Evolutionary conservation across 2,797 vertebrate genomes (phyloP).

Genomic region (Spinus pinus): DNA sequence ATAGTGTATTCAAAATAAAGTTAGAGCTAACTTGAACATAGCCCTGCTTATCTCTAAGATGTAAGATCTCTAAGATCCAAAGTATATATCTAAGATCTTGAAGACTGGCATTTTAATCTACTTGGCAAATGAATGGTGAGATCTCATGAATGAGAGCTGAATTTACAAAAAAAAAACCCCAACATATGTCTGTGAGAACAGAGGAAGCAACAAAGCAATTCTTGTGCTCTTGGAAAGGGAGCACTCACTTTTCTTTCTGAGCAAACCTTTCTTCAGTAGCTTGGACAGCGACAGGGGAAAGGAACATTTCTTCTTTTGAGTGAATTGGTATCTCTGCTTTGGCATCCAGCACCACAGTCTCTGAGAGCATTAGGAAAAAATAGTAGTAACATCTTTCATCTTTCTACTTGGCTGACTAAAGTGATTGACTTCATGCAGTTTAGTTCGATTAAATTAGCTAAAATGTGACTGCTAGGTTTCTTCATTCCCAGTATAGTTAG

Average conservation of each 20-base stretch:
- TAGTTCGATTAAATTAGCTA: conserved; percentile 16
- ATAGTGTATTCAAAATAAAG: background rate
- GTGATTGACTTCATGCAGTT: background rate
- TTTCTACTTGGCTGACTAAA: background rate
- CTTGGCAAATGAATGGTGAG: background rate
- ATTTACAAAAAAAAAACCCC: background rate
- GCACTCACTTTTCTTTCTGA: background rate
- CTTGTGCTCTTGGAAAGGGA: background rate
- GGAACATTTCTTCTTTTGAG: background rate
- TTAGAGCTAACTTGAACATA: background rate
- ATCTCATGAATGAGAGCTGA: background rate
- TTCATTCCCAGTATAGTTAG: background rate
- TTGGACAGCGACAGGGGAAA: background rate
- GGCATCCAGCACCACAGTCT: background rate
- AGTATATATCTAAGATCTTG: background rate
- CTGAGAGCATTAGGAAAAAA: background rate
- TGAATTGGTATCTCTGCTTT: background rate
- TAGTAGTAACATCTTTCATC: background rate
- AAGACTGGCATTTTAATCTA: background rate
- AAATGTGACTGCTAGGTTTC: background rate
- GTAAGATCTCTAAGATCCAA: background rate
- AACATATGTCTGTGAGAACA: background rate
- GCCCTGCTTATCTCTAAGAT: background rate
- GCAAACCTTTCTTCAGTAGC: background rate
- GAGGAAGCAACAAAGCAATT: background rate